These are phyloP conservation scores for Nannobrachium achirus DNA, from an alignment of 2,113 vertebrate genomes.

Conservation along the genomic window DNA sequence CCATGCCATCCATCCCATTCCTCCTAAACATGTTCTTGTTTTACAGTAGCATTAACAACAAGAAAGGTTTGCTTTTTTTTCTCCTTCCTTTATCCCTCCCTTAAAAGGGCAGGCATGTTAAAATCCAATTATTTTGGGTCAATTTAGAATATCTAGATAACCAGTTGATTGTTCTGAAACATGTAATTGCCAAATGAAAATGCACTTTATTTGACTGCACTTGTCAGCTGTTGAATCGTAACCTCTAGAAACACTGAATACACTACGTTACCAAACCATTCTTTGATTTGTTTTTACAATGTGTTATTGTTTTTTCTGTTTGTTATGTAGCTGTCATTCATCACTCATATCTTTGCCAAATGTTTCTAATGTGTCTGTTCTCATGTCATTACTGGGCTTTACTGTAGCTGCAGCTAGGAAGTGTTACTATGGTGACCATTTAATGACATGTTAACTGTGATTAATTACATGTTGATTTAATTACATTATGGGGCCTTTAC, in stretches of 20 bases:
- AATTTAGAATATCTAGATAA: conserved; percentile 13
- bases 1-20: background rate
- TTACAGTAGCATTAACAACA: too few relatives aligned
- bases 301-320: conserved; percentile 19
- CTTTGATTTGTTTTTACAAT: background rate
- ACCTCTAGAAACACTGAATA: conserved; percentile 19
- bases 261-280: too few relatives aligned
- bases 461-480: conserved; percentile 41
- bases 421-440: conserved; percentile 6
- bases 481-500: conserved; percentile 67
- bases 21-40: conserved; percentile 5
- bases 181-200: background rate
- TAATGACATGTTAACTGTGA: conserved; percentile 3
- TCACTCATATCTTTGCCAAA: conserved; percentile 58
- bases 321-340: conserved; percentile 12
- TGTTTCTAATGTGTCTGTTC: conserved; percentile 34
- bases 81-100: too few relatives aligned
- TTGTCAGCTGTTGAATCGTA: conserved; percentile 4
- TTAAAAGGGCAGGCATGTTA: too few relatives aligned
- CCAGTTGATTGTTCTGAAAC: background rate
- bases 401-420: conserved; percentile 46
- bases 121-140: conserved; percentile 8
- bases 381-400: conserved; percentile 55
- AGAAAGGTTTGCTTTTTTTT: background rate
- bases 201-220: conserved; percentile 61